Percentiles rank a stretch among this genome's conserved stretches.
Conservation (phyloP, 1,140 invertebrate genomes). For the Cryptotermes secundus region DNA sequence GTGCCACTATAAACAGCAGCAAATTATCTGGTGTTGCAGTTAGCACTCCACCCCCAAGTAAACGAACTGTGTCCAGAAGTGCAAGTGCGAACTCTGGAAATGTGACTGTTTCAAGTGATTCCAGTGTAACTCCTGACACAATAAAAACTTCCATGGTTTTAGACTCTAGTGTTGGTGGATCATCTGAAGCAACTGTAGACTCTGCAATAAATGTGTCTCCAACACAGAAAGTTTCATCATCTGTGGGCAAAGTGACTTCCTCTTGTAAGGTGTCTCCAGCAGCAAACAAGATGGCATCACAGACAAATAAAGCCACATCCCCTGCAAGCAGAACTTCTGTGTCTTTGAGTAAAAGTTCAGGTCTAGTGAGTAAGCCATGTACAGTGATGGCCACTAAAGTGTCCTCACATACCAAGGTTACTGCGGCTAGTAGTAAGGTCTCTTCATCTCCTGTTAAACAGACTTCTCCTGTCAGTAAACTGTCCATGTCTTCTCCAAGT, state of each 20-base stretch:
- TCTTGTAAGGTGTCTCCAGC: not conserved
- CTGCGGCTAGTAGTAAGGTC: not conserved
- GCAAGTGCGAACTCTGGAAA: slow-evolving; percentile 22
- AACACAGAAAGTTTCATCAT: not conserved
- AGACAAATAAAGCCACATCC: not conserved
- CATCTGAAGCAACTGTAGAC: not conserved
- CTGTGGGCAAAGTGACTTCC: not conserved
- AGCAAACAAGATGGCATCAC: not conserved
- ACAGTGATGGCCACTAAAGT: not conserved
- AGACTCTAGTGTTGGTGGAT: not conserved
- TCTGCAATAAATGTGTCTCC: not conserved
- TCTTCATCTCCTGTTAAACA: slow-evolving; percentile 12
- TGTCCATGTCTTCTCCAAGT: not conserved
- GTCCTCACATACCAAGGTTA: not conserved
- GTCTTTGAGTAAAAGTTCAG: not conserved
- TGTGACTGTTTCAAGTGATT: not conserved
- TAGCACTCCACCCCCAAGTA: slow-evolving; percentile 30
- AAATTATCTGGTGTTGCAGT: not conserved
- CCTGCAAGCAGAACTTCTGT: not conserved
- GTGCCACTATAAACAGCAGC: slow-evolving; percentile 1
- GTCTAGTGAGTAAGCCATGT: not conserved
- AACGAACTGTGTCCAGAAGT: slow-evolving; percentile 35
- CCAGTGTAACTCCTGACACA: not conserved
- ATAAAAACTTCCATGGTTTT: not conserved
- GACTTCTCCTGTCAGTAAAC: slow-evolving; percentile 1